These are phyloP conservation scores for Oryzias dopingdopingensis DNA, from an alignment of 2,797 vertebrate genomes.

Conservation along the genomic window DNA sequence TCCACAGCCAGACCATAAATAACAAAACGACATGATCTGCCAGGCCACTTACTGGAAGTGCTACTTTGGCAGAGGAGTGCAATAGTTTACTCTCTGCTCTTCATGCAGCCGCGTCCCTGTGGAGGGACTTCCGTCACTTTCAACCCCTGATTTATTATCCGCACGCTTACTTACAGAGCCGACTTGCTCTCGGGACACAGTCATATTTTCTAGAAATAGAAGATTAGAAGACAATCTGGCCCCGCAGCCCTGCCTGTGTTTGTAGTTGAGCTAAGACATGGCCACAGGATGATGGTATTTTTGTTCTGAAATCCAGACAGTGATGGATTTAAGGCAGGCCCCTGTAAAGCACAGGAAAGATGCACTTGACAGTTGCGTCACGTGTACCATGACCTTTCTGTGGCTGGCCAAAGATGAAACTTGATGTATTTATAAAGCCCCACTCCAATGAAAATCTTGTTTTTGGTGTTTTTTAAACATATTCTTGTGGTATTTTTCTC, in stretches of 20 bases:
- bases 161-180: constrained; percentile 40
- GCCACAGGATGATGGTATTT: constrained; percentile 5
- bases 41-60: constrained; percentile 25
- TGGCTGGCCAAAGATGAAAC: too few relatives aligned
- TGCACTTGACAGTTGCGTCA: not conserved
- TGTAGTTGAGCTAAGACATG: too few relatives aligned
- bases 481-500: too few relatives aligned
- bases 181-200: constrained; percentile 38
- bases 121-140: constrained; percentile 40
- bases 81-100: constrained; percentile 10
- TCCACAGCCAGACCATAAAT: constrained; percentile 39
- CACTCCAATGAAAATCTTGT: too few relatives aligned
- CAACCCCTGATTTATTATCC: constrained; percentile 65
- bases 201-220: constrained; percentile 20
- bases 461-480: too few relatives aligned
- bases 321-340: constrained; percentile 8
- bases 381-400: too few relatives aligned
- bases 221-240: not conserved
- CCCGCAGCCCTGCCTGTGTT: not conserved
- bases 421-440: too few relatives aligned
- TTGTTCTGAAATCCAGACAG: constrained; percentile 18
- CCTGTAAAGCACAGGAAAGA: constrained; percentile 17
- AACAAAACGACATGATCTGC: constrained; percentile 29
- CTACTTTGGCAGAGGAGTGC: constrained; percentile 18
- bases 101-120: constrained; percentile 28